A percentile compares a stretch with the other conserved stretches of the same genome.
These are phyloP conservation scores for Monomorium pharaonis DNA, from an alignment of 1,140 invertebrate species.

Conservation along the genomic window DNA sequence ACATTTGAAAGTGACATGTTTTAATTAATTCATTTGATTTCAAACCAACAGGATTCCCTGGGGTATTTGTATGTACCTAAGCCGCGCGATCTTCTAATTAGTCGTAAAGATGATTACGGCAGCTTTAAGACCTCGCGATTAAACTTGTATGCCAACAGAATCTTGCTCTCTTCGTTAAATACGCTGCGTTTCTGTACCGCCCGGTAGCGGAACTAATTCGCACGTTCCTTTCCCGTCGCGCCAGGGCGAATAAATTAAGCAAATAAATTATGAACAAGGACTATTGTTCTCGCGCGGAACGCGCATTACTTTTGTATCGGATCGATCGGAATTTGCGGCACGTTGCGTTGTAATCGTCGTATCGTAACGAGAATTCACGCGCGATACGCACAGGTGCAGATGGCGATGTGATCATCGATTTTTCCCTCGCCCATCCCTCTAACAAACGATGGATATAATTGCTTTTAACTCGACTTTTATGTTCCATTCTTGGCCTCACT, in stretches of 20 bases:
- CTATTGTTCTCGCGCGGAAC: conserved; percentile 26
- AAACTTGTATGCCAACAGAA: conserved; percentile 36
- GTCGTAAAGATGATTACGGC: conserved; percentile 43
- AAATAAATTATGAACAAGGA: conserved; percentile 25
- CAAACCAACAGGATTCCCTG: neutral
- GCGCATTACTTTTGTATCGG: neutral
- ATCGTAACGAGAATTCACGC: neutral
- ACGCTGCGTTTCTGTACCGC: neutral
- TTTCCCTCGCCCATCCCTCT: neutral
- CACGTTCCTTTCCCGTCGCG: neutral
- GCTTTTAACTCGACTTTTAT: conserved; percentile 56
- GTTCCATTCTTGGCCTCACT: conserved; percentile 30
- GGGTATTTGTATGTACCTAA: neutral
- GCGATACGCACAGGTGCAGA: neutral
- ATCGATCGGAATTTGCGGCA: conserved; percentile 29
- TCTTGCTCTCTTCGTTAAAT: conserved; percentile 54
- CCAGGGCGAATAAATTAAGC: conserved; percentile 24
- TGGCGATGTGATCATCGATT: neutral
- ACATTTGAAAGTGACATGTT: neutral
- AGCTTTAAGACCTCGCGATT: conserved; percentile 49
- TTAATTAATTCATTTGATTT: neutral
- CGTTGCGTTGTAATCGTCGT: neutral
- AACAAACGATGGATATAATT: conserved; percentile 30
- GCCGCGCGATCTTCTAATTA: conserved; percentile 20
- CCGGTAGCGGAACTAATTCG: conserved; percentile 32